Evolutionary conservation across 2,113 vertebrate species (phyloP), one percentile per base, ranked within the genome.

Genomic region (Ondatra zibethicus): DNA sequence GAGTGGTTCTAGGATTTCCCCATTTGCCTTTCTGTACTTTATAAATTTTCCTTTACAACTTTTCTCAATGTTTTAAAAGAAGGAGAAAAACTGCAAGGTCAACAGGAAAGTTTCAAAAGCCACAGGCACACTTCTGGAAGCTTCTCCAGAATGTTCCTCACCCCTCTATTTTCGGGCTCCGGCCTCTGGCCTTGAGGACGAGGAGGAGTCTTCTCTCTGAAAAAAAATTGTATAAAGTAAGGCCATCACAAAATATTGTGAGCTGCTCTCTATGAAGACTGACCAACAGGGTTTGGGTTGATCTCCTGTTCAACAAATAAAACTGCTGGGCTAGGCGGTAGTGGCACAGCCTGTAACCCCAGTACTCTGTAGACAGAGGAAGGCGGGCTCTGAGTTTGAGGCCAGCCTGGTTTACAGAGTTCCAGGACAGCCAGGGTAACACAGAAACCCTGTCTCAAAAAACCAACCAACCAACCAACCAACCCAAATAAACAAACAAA

Each of bases 121-220:
- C 88, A 92, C 27, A 31, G 6, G 52, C 33, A 95, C 58, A 92
- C 88, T 91, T 96, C 72, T 96, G 94, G 16, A 95, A 68, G 73
- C 3, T 91, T 92, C 47, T 92, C 55, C 29, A 89, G 75, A 91
- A 95, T 89, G 75, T 87, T 97, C 98, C 99, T 99, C 93, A 99
- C 99, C 94, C 99, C 99, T 97, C 99, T 99, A 95, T 99, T 99
- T 98, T 99, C 99, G 1, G 99, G 99, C 95, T 99, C 99, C 31
- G 99, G 99, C 90, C 99, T 99, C 97, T 99, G 99, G 39, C 99
- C 99, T 97, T 99, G 99, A 94, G 99, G 99, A 98, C 99, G 99
- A 52, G 99, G 99, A 1, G 99, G 99, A 5, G 99, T 99, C 98
- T 99, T 99, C 98, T 99, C 99, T 98, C 99, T 99, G 97, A 96